Conservation (phyloP, 2,888 invertebrate genomes). For the Pelosia muscerda region DNA sequence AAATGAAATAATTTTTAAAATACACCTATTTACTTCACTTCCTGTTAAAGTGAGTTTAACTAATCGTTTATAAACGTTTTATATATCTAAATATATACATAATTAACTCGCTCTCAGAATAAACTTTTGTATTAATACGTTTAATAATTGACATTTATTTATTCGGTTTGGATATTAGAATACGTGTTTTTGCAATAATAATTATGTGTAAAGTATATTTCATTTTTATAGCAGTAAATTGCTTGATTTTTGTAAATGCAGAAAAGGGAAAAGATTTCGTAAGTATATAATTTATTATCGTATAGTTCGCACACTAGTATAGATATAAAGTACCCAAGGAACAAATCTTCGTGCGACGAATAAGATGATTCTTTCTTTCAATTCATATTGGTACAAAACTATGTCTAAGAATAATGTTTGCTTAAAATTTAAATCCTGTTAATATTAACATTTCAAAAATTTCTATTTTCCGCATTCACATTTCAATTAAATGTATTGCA, state of each 20-base stretch:
- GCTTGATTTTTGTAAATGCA: not conserved
- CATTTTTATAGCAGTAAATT: not conserved
- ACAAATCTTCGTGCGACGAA: too few relatives aligned
- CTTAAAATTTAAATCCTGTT: too few relatives aligned
- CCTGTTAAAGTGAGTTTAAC: not conserved
- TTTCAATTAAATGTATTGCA: too few relatives aligned
- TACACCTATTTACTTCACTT: not conserved
- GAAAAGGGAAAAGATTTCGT: conserved; percentile 14
- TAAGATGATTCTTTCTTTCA: too few relatives aligned
- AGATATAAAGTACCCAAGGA: not conserved
- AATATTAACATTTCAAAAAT: not conserved
- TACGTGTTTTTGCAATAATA: not conserved
- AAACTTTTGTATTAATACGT: not conserved
- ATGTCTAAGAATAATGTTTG: too few relatives aligned
- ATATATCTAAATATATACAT: not conserved
- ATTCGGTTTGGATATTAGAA: not conserved
- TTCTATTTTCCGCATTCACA: too few relatives aligned
- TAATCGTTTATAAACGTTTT: not conserved
- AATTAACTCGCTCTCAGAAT: not conserved
- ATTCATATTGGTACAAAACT: too few relatives aligned
- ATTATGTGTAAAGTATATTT: not conserved
- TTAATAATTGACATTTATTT: conserved; percentile 1
- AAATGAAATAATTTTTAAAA: not conserved
- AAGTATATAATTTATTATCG: conserved; percentile 13
- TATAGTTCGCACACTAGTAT: too few relatives aligned